These are phyloP conservation scores for Drosophila bipectinata DNA, from an alignment of 1,140 invertebrate species.

Conservation along the genomic window DNA sequence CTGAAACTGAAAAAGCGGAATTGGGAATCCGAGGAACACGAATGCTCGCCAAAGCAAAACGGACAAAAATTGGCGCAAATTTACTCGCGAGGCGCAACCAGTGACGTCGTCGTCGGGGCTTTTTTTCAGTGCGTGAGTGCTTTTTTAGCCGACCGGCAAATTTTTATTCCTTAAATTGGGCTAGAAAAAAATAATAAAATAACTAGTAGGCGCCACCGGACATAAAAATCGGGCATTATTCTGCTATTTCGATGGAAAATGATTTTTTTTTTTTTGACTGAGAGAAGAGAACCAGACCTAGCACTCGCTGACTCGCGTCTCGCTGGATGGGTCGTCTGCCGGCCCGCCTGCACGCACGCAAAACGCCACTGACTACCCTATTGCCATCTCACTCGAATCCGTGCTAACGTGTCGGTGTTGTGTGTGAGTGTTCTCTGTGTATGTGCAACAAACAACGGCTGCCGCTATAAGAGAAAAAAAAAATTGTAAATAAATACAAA, in stretches of 20 bases:
- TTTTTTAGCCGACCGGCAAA: slow-evolving; percentile 5
- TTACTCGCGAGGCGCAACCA: slow-evolving; percentile 35
- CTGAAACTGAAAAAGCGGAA: not conserved
- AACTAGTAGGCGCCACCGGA: slow-evolving; percentile 9
- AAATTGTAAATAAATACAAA: slow-evolving; percentile 55
- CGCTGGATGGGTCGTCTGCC: slow-evolving; percentile 20
- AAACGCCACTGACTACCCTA: slow-evolving; percentile 7
- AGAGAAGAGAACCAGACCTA: slow-evolving; percentile 10
- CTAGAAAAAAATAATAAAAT: slow-evolving; percentile 28
- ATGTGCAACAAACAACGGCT: slow-evolving; percentile 50
- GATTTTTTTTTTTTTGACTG: slow-evolving; percentile 1
- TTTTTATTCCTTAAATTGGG: slow-evolving; percentile 1
- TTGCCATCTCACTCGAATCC: slow-evolving; percentile 52
- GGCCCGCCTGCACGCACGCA: slow-evolving; percentile 23
- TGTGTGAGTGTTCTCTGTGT: slow-evolving; percentile 32
- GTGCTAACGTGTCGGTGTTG: slow-evolving; percentile 46
- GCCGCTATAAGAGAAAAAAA: slow-evolving; percentile 30
- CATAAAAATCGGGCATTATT: slow-evolving; percentile 42
- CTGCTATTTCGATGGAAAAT: slow-evolving; percentile 10
- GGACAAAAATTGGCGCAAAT: slow-evolving; percentile 42
- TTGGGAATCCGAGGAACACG: slow-evolving; percentile 4
- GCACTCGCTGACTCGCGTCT: slow-evolving; percentile 26
- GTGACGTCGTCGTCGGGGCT: slow-evolving; percentile 18
- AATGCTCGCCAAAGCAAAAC: slow-evolving; percentile 12
- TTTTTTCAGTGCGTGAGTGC: slow-evolving; percentile 2